phyloP scores from a whole-genome alignment of 2,888 invertebrate genomes.

The Petrolisthes manimaculis region DNA sequence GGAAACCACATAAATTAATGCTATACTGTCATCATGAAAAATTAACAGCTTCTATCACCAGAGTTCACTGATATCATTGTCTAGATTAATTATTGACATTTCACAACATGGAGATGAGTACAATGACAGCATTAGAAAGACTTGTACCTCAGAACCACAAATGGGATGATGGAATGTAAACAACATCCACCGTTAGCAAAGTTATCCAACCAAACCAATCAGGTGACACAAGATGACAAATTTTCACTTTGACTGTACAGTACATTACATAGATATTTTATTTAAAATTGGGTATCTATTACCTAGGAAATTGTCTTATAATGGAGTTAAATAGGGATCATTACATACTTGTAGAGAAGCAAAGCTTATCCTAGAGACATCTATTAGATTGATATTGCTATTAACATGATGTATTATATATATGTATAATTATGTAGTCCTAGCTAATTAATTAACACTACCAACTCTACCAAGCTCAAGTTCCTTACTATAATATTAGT shows the following conservation, averaged over 20 bases:
- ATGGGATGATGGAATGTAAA: not conserved
- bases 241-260: not conserved
- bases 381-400: conserved; percentile 7
- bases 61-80: not conserved
- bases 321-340: not conserved
- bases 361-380: conserved; percentile 1
- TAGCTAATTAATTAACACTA: no score
- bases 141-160: not conserved
- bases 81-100: not conserved
- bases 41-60: no score
- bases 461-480: no score
- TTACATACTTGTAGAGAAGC: not conserved
- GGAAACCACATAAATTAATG: conserved; percentile 20
- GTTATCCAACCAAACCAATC: not conserved
- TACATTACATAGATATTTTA: not conserved
- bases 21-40: no score
- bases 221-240: not conserved
- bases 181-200: not conserved
- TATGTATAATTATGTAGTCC: not conserved
- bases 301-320: not conserved
- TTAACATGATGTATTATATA: not conserved
- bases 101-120: not conserved
- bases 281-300: not conserved
- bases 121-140: no score
- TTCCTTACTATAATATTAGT: no score